Conservation (phyloP, 2,888 invertebrate genomes). For the Lasioglossum calceatum region DNA sequence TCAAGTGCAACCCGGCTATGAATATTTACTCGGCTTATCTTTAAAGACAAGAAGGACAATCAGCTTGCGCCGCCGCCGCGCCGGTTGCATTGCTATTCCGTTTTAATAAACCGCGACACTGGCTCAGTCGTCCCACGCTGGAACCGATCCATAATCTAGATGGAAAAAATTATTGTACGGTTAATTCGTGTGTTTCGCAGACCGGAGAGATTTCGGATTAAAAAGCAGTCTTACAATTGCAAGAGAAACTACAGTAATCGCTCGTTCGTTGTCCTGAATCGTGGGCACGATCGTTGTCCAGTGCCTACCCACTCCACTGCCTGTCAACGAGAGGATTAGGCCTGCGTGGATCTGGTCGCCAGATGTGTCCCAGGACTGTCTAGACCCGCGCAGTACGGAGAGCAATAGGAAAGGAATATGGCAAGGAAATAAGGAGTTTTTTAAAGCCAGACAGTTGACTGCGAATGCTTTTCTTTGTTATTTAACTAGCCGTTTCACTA, state of each 20-base stretch:
- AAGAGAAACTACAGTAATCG: neutral
- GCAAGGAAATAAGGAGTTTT: too few species aligned
- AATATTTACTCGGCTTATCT: slow-evolving; percentile 45
- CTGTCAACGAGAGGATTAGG: too few species aligned
- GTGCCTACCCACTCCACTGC: too few species aligned
- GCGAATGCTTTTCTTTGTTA: too few species aligned
- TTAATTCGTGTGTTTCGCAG: neutral
- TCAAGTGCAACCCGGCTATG: slow-evolving; percentile 50
- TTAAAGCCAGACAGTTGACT: too few species aligned
- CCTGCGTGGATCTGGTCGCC: too few species aligned
- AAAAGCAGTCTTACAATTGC: neutral
- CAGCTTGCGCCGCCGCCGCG: neutral
- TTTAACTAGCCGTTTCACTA: too few species aligned
- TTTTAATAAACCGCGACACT: slow-evolving; percentile 46
- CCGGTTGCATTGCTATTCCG: slow-evolving; percentile 34
- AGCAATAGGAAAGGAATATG: too few species aligned
- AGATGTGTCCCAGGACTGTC: too few species aligned
- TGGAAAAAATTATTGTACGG: neutral
- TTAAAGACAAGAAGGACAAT: slow-evolving; percentile 15
- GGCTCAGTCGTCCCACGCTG: neutral
- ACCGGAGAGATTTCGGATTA: neutral
- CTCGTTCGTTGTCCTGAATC: too few species aligned
- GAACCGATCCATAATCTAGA: slow-evolving; percentile 8
- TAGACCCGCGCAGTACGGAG: too few species aligned
- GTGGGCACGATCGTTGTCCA: too few species aligned